A percentile compares a stretch with the other conserved stretches of the same genome.
Conservation (phyloP, 2,888 invertebrate species). For the Philhelius pedissequus region DNA sequence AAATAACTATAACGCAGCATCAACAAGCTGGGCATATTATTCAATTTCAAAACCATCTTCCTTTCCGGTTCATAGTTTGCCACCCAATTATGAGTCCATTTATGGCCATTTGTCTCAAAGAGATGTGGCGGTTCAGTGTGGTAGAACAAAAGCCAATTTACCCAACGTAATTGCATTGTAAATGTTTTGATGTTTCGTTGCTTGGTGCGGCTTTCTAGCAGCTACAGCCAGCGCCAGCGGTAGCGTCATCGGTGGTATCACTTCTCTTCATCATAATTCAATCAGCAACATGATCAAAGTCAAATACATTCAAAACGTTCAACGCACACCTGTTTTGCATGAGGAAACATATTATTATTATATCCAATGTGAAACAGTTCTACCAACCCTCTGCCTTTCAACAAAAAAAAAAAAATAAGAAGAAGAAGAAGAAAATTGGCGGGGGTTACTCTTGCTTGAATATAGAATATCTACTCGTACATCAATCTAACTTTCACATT, state of each 20-base stretch:
- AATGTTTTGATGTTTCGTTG: conserved; percentile 64
- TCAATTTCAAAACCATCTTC: conserved; percentile 28
- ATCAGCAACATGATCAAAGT: conserved; percentile 66
- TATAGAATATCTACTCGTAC: conserved; percentile 7
- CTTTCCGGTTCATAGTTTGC: not conserved
- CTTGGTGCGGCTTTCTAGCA: not conserved
- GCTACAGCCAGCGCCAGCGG: not conserved
- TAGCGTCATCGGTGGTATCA: conserved; percentile 3
- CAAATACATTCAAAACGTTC: conserved; percentile 47
- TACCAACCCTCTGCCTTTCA: not conserved
- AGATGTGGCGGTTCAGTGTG: conserved; percentile 20
- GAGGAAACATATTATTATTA: conserved; percentile 32
- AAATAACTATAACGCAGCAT: not conserved
- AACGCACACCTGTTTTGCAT: conserved; percentile 56
- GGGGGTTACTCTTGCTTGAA: not conserved
- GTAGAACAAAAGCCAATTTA: conserved; percentile 65
- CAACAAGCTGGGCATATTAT: conserved; percentile 30
- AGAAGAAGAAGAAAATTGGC: not conserved
- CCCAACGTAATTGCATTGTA: conserved; percentile 65
- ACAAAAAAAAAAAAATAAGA: not conserved
- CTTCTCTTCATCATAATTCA: conserved; percentile 60
- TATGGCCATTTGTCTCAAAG: conserved; percentile 66
- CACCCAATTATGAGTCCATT: conserved; percentile 63
- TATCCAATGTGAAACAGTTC: not conserved
- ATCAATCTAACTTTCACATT: conserved; percentile 41